Base-by-base conservation (phyloP, 2,113 vertebrate species). In the Hiodon tergisus region DNA sequence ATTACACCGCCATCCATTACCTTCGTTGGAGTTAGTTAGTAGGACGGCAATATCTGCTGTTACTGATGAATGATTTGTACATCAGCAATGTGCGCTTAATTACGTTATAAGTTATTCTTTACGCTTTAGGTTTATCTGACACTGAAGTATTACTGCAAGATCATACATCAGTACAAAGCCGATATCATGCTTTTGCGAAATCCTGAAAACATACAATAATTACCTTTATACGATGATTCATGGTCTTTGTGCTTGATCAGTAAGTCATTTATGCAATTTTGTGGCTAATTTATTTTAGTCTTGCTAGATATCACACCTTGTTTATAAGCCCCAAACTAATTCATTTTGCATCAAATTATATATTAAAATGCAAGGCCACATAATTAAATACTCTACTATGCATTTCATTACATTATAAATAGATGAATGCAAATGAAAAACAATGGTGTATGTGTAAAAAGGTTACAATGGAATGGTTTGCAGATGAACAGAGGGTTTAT, bases 401-500 rank as follows among this genome's bases (percentile, higher is more conserved):
- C 17, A 55, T 55, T 16, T 13, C 10, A 17, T 63, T 71, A 57
- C 62, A 65, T 52, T 71, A 54, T 48, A 57, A 76, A 76, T 60
- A 52, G 16, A 54, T 31, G 59, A 73, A 69, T 62, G 17, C 67
- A 54, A 60, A 69, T 69, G n/a, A 63, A 65, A 13, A 46, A 60
- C 14, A 73, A 46, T 16, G 31, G n/a, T 7, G 47, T 63, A 6
- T 50, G 16, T 63, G 58, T 59, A 31, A 48, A 50, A 69, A 76
- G 17, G 67, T 59, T 59, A 47, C 59, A 46, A 68, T 67, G 3
- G 65, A 50, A 57, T 16, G 4, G 73, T 58, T 48, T 10, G 16
- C 17, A 80, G 74, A 81, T 47, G 4, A 69, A 69, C 50, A 55
- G 46, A 50, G 78, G 78, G 82, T 84, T 76, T 68, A 57, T 17